Base-by-base conservation (phyloP, 2,888 invertebrate genomes). In the Masnerella sp. region DNA sequence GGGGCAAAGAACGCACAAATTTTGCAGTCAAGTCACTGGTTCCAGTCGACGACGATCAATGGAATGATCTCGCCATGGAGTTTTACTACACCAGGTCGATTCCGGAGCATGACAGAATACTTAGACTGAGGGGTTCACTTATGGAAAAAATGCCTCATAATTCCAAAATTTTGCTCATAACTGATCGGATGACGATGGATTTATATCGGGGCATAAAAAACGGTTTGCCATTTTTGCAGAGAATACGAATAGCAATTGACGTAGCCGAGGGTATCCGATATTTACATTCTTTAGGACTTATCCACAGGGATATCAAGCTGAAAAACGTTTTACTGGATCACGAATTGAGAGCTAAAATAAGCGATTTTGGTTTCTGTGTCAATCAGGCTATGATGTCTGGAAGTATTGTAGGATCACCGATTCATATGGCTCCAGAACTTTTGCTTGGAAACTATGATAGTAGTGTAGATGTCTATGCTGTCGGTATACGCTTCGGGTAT, bases 371-470 rank as follows among this genome's bases (percentile, higher is more conserved):
- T 0, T 96, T 96, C 89, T 96, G 96, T 83, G 94, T 96, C 72
- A 94, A 95, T 1, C 95, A 94, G 84, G 95, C 96, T 0, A 95
- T 96, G 90, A 94, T 96, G 91, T 95, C 94, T 0, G 96, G 96
- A 25, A 95, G 95, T 74, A 92, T 96, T 67, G 96, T 96, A 17
- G 96, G 94, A 42, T 94, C 94, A 2, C 96, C 96, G 0, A 94
- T 95, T 68, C 96, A 96, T 87, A 96, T 96, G 96, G 96, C 96
- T 8, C 96, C 96, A 0, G 96, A 96, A 86, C 89, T 96, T 51
- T 90, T 96, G 59, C 91, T 91, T 8, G 95, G 95, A 0, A 91
- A 91, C 71, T 96, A 96, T 82, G 94, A 95, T 83, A 93, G 92
- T 73, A 92, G 92, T 70, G 96, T 96, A 5, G 96, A 96, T 82